phyloP scores from a whole-genome alignment of 2,888 invertebrate genomes.

The Leucophora obtusa region DNA sequence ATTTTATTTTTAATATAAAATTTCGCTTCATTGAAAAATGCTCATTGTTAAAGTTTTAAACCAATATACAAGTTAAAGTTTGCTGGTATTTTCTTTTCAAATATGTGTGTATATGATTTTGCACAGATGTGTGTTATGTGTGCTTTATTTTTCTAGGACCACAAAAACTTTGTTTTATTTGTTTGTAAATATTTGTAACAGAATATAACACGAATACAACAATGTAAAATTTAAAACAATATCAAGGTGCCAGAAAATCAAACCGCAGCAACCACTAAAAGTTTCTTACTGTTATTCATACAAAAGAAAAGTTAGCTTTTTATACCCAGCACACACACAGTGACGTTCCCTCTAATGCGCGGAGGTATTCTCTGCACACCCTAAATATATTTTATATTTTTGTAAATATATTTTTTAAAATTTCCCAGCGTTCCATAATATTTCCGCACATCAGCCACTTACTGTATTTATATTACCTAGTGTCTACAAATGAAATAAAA shows the following conservation, averaged over 20 bases:
- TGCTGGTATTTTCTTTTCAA: not conserved
- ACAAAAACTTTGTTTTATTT: conserved; percentile 37
- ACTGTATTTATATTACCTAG: too few relatives aligned
- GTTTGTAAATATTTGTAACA: conserved; percentile 6
- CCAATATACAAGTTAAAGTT: conserved; percentile 7
- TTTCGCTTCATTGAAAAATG: not conserved
- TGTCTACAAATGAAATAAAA: too few relatives aligned
- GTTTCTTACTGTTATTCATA: not conserved
- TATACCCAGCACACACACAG: too few relatives aligned
- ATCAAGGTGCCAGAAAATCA: conserved; percentile 51
- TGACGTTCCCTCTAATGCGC: too few relatives aligned
- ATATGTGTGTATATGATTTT: not conserved
- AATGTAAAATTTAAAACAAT: conserved; percentile 38
- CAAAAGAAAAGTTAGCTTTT: conserved; percentile 19
- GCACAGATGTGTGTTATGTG: conserved; percentile 8
- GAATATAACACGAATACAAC: not conserved
- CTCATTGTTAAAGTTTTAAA: conserved; percentile 8
- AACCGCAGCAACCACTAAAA: conserved; percentile 46
- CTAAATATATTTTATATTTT: too few relatives aligned
- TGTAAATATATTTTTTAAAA: too few relatives aligned
- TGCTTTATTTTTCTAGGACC: conserved; percentile 41
- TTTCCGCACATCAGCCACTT: too few relatives aligned
- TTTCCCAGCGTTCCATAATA: too few relatives aligned
- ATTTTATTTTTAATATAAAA: too few relatives aligned
- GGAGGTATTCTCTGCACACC: too few relatives aligned